Conservation (phyloP, 2,797 vertebrate genomes). For the Xiphorhynchus erythropygius region DNA sequence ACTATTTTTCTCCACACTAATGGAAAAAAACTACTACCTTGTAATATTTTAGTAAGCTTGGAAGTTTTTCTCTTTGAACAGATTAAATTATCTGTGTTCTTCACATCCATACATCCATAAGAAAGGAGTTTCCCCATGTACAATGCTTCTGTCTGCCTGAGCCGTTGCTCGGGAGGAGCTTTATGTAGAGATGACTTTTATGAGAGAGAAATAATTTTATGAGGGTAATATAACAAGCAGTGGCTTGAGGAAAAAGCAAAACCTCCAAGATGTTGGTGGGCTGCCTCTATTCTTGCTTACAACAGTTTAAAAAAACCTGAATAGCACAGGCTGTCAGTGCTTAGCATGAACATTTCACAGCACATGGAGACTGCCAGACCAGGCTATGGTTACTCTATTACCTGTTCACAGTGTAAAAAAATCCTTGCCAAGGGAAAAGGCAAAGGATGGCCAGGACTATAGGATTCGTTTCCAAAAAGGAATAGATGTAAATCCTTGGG, state of each 20-base stretch:
- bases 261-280: fast-evolving
- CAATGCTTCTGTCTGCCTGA: neutral
- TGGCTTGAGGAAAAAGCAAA: neutral
- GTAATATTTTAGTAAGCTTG: neutral
- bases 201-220: neutral
- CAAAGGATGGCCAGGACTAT: neutral
- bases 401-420: neutral
- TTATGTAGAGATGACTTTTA: neutral
- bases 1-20: neutral
- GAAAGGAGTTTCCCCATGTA: neutral
- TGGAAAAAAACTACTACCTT: neutral
- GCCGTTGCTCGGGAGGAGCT: neutral
- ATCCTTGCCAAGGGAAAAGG: neutral
- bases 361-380: fast-evolving
- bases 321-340: neutral
- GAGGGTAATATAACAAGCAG: neutral
- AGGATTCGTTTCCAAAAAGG: neutral
- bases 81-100: neutral
- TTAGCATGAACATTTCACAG: neutral
- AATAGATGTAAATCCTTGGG: neutral
- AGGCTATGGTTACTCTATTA: neutral
- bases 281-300: neutral
- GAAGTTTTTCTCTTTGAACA: neutral
- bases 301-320: neutral
- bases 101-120: neutral